These are phyloP conservation scores for Suillia variegata DNA, from an alignment of 2,888 invertebrate species.

Conservation along the genomic window DNA sequence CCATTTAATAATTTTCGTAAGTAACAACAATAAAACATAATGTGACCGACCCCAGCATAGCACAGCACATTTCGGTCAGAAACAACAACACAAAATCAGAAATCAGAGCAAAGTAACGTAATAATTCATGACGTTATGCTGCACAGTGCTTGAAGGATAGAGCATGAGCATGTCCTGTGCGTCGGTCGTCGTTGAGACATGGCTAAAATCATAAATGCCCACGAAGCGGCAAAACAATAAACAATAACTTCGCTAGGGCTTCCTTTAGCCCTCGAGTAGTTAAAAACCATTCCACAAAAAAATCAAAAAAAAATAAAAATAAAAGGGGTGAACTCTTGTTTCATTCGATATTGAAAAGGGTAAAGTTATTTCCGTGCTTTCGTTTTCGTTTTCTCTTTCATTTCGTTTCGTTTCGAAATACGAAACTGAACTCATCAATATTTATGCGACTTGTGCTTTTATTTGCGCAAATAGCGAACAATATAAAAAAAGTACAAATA, in stretches of 20 bases:
- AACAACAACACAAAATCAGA: neutral
- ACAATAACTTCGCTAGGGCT: slow-evolving; percentile 24
- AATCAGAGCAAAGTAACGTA: slow-evolving; percentile 33
- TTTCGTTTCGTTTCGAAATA: slow-evolving; percentile 9
- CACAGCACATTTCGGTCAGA: neutral
- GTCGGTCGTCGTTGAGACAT: neutral
- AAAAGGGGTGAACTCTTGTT: neutral
- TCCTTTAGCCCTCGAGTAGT: neutral
- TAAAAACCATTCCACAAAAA: too few species aligned
- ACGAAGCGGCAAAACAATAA: slow-evolving; percentile 19
- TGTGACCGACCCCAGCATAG: neutral
- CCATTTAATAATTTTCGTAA: slow-evolving; percentile 49
- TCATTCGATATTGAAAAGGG: slow-evolving; percentile 12
- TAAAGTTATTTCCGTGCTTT: too few species aligned
- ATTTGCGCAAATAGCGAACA: slow-evolving; percentile 4
- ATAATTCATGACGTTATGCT: slow-evolving; percentile 41
- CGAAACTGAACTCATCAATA: slow-evolving; percentile 34
- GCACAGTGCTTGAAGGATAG: neutral
- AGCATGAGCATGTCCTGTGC: neutral
- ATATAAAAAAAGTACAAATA: neutral
- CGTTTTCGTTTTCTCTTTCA: slow-evolving; percentile 7
- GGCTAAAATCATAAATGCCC: slow-evolving; percentile 12
- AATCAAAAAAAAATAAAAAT: neutral
- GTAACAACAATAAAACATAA: slow-evolving; percentile 16
- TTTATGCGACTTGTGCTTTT: slow-evolving; percentile 30